These are phyloP conservation scores for Lamprotornis superbus DNA, from an alignment of 2,113 vertebrate species.

Conservation along the genomic window DNA sequence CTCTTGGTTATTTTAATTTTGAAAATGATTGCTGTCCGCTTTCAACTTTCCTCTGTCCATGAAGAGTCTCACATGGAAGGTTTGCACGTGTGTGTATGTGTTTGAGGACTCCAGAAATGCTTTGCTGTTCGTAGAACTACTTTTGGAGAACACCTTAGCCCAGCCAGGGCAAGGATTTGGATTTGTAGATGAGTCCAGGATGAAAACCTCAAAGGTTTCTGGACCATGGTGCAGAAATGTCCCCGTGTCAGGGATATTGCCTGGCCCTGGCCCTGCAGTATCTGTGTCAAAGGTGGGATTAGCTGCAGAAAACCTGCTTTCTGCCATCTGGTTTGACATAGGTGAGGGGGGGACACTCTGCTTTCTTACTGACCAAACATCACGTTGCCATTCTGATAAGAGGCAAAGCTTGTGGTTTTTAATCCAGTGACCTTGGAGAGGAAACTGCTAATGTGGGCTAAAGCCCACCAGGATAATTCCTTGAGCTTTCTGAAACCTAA, in stretches of 20 bases:
- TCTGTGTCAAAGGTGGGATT: background rate
- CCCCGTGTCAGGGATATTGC: background rate
- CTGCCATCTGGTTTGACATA: background rate
- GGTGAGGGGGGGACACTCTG: rapidly evolving
- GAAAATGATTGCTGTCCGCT: conserved; percentile 29
- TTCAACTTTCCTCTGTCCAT: conserved; percentile 11
- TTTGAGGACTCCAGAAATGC: conserved; percentile 64
- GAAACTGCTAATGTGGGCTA: background rate
- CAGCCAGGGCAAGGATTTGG: background rate
- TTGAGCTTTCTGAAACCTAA: background rate
- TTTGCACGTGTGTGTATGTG: background rate
- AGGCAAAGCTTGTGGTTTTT: background rate
- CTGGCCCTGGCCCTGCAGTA: background rate
- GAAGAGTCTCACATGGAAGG: background rate
- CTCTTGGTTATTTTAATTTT: conserved; percentile 41
- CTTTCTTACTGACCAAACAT: background rate
- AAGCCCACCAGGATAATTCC: background rate
- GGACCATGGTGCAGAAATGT: background rate
- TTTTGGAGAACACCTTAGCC: background rate
- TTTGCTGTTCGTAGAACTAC: background rate
- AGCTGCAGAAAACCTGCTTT: background rate
- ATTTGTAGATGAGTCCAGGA: background rate
- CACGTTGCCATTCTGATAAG: background rate
- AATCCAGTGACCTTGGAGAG: background rate
- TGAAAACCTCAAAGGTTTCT: background rate